These are phyloP conservation scores for Chrysemys picta DNA, from an alignment of 2,113 vertebrate genomes.

Conservation along the genomic window DNA sequence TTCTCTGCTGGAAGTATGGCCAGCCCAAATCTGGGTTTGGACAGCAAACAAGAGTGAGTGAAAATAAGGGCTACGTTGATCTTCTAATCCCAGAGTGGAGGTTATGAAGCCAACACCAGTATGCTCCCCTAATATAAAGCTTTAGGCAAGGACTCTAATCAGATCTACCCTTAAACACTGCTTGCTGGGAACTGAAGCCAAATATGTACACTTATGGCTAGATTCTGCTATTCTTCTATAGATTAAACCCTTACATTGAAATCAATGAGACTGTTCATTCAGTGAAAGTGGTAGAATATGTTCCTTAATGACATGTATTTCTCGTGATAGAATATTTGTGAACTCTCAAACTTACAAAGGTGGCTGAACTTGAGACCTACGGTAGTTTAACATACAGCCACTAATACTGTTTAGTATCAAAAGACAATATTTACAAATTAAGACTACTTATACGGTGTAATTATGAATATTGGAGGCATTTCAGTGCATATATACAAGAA, in stretches of 20 bases:
- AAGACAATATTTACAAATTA: not conserved
- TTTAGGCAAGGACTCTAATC: not conserved
- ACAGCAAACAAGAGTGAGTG: not conserved
- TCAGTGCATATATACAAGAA: not conserved
- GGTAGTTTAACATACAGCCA: not conserved
- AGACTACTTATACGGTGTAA: not conserved
- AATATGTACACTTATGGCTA: rapidly evolving
- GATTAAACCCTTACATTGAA: not conserved
- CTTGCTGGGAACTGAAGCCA: not conserved
- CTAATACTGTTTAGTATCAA: not conserved
- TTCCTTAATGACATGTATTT: not conserved
- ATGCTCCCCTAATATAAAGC: not conserved
- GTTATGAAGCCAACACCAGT: not conserved
- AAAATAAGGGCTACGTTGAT: not conserved
- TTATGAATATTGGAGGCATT: not conserved
- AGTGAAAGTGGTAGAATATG: not conserved
- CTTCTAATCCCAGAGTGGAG: not conserved
- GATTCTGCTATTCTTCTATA: not conserved
- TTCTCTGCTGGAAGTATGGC: not conserved
- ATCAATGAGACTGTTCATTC: not conserved
- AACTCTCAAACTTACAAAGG: not conserved
- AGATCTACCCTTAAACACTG: not conserved
- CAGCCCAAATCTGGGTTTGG: not conserved
- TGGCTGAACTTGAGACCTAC: not conserved
- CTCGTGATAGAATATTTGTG: not conserved